Evolutionary conservation across 1,140 invertebrate genomes (phyloP), one percentile per base, ranked within the genome.

Genomic region (Drosophila tristis): DNA sequence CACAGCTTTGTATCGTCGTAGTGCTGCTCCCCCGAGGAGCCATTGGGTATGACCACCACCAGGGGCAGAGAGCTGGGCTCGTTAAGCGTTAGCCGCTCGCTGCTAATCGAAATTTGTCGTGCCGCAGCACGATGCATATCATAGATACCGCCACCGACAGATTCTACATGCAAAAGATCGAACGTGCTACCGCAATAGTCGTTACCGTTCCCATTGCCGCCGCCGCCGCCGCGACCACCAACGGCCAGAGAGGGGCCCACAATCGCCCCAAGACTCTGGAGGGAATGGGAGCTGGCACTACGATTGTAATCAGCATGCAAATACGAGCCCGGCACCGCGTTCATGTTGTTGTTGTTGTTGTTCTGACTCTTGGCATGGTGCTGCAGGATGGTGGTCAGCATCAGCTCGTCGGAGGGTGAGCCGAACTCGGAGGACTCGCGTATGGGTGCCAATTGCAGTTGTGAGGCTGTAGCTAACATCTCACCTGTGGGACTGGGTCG

Each of bases 401-500:
- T 76, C 56, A 70, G 80, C 45, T 92, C 91, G 74, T 91, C 91
- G 54, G 74, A 87, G 16, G 91, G 91, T 61, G 90, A 92, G 75
- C 91, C 90, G 74, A 92, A 91, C 79, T 92, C 91, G 63, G 91
- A 91, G 29, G 78, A 78, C 54, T 92, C 91, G 71, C 90, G 80
- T 64, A 92, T 92, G 58, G 91, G 91, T 85, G 90, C 91, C 91
- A 92, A 91, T 77, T 92, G 90, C 62, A 90, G 79, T 85, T 92
- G 91, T 78, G 90, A 80, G 53, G 76, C 81, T 77, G 90, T 80
- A 78, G 89, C 89, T 81, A 92, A 81, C 89, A 92, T 92, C 91
- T 92, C 91, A 92, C 91, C 91, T 92, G 91, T 91, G 78, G 92
- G 92, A 73, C 91, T 92, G 29, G 93, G 93, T 25, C 87, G 74